These are phyloP conservation scores for Calliopsis andreniformis DNA, from an alignment of 1,140 invertebrate species.

Conservation along the genomic window DNA sequence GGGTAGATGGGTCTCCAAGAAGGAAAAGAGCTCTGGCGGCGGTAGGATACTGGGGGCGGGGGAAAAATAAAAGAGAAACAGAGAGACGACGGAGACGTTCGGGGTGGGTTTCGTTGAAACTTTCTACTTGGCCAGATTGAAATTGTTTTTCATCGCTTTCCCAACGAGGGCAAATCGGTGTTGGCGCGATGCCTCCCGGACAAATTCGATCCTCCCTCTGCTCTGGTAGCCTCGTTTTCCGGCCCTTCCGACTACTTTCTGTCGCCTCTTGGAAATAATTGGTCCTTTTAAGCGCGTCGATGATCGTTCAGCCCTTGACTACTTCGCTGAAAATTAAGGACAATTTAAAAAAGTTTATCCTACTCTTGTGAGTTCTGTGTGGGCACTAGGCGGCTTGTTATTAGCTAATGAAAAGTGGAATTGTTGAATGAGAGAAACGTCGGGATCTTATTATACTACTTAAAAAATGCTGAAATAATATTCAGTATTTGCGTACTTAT, in stretches of 20 bases:
- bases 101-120: constrained; percentile 45
- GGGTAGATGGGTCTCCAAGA: neutral
- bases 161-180: constrained; percentile 42
- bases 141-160: constrained; percentile 63
- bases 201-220: constrained; percentile 25
- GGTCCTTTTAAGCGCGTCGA: constrained; percentile 25
- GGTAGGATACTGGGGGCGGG: constrained; percentile 27
- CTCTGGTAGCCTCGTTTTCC: neutral
- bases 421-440: too few relatives aligned
- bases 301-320: neutral
- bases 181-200: constrained; percentile 32
- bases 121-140: constrained; percentile 66
- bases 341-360: neutral
- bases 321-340: neutral
- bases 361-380: neutral
- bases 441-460: too few relatives aligned
- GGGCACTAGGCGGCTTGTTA: too few relatives aligned
- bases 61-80: constrained; percentile 35
- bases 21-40: neutral
- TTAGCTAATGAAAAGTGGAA: too few relatives aligned
- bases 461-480: too few relatives aligned
- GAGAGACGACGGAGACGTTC: constrained; percentile 21
- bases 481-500: too few relatives aligned
- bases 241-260: neutral
- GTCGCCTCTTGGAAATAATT: constrained; percentile 27